Conservation (phyloP, 1,140 invertebrate genomes). For the Panonychus citri region DNA sequence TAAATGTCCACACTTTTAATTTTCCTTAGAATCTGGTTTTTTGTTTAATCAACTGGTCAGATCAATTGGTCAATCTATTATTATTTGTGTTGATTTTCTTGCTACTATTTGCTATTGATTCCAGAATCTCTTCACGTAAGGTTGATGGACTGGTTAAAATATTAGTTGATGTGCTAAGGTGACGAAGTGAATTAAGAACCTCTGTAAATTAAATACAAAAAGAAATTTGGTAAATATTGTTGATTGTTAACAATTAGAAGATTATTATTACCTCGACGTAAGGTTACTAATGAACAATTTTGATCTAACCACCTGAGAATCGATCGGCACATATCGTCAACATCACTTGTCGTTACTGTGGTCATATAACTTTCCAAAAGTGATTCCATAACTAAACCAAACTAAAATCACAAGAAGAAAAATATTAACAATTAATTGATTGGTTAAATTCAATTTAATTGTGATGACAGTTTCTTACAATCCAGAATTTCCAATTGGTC, state of each 20-base stretch:
- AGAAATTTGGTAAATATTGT: not conserved
- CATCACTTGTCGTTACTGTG: slow-evolving; percentile 64
- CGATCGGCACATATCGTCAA: slow-evolving; percentile 73
- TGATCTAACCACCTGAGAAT: slow-evolving; percentile 83
- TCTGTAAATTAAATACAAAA: slow-evolving; percentile 32
- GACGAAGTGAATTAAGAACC: slow-evolving; percentile 67
- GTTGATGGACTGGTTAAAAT: slow-evolving; percentile 64
- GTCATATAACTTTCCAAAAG: slow-evolving; percentile 68
- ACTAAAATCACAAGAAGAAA: slow-evolving; percentile 34
- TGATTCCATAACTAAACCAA: slow-evolving; percentile 67
- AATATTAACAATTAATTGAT: slow-evolving; percentile 9
- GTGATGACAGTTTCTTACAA: slow-evolving; percentile 23
- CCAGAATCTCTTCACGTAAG: slow-evolving; percentile 56
- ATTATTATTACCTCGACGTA: slow-evolving; percentile 51
- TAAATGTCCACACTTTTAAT: no score
- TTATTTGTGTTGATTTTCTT: no score
- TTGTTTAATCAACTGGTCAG: no score
- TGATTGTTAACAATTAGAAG: slow-evolving; percentile 18
- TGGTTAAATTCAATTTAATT: not conserved
- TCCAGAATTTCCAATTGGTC: slow-evolving; percentile 95
- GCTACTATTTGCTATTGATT: slow-evolving; percentile 8
- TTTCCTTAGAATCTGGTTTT: no score
- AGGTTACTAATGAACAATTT: slow-evolving; percentile 72
- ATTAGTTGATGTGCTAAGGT: slow-evolving; percentile 73
- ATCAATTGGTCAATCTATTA: no score